Percentiles rank a stretch among this genome's conserved stretches.
Conservation (phyloP, 2,888 invertebrate genomes). For the Agrotis clavis region DNA sequence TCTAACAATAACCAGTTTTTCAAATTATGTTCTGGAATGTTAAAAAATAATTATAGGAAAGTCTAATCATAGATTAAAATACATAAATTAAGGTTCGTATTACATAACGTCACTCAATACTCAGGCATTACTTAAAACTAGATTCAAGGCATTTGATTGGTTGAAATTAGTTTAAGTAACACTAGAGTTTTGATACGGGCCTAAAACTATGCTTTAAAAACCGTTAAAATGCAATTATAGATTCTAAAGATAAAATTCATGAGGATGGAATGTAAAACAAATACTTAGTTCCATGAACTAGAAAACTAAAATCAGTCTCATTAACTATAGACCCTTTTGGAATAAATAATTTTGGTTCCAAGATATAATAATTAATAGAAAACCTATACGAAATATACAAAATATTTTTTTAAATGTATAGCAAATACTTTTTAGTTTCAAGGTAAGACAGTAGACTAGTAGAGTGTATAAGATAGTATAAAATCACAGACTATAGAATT, state of each 20-base stretch:
- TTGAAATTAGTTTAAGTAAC: too few species aligned
- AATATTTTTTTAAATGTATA: constrained; percentile 61
- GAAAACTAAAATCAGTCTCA: constrained; percentile 77
- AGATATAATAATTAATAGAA: constrained; percentile 42
- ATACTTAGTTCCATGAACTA: constrained; percentile 58
- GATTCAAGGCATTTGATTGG: too few species aligned
- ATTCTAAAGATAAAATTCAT: constrained; percentile 13
- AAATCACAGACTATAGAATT: constrained; percentile 75
- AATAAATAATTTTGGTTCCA: constrained; percentile 64
- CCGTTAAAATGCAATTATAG: constrained; percentile 1
- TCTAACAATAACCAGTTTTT: background rate
- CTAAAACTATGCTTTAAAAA: background rate
- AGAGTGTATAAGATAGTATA: constrained; percentile 64
- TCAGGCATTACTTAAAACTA: too few species aligned
- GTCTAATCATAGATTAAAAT: background rate
- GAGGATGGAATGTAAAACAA: constrained; percentile 45
- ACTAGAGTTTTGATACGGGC: too few species aligned
- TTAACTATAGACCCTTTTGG: constrained; percentile 69
- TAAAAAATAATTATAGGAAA: background rate
- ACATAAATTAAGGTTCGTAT: too few species aligned
- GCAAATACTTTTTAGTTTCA: constrained; percentile 57
- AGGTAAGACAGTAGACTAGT: constrained; percentile 56
- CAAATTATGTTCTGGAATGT: background rate
- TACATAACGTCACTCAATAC: too few species aligned
- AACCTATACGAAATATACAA: constrained; percentile 54